phyloP scores from a whole-genome alignment of 2,888 invertebrate genomes.

The Terebella lapidaria region DNA sequence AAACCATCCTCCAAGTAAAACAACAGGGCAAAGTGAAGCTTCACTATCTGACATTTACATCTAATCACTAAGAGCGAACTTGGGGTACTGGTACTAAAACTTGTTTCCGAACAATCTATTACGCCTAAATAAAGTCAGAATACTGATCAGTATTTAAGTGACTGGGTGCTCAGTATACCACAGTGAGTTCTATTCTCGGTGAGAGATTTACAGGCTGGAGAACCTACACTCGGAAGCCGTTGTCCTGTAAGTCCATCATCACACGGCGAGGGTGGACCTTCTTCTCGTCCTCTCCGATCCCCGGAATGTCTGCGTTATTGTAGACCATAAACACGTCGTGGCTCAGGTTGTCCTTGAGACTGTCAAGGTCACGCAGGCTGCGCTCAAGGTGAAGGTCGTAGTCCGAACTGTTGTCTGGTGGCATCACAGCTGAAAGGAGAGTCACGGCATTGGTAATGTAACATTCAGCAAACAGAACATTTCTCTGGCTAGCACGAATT shows the following conservation, averaged over 20 bases:
- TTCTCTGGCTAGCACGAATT: not conserved
- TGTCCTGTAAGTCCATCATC: conserved; percentile 9
- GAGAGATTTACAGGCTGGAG: no score
- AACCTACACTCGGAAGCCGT: conserved; percentile 19
- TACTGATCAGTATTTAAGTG: no score
- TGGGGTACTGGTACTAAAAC: no score
- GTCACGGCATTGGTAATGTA: not conserved
- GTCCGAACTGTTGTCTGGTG: conserved; percentile 41
- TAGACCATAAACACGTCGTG: conserved; percentile 23
- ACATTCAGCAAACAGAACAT: not conserved
- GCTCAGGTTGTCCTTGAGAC: conserved; percentile 15
- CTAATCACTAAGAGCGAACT: no score
- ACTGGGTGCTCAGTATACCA: no score
- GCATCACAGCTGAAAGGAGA: conserved; percentile 37
- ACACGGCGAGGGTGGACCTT: conserved; percentile 9
- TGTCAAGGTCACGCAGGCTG: conserved; percentile 18
- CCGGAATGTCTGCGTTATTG: conserved; percentile 16
- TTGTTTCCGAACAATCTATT: no score
- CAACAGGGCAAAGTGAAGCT: no score
- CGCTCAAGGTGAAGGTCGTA: conserved; percentile 44
- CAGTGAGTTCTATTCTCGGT: no score
- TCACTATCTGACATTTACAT: no score
- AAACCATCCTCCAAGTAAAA: no score
- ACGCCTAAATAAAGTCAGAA: no score
- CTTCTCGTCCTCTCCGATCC: conserved; percentile 5